These are phyloP conservation scores for Tridacna crocea DNA, from an alignment of 2,888 invertebrate genomes.

Conservation along the genomic window DNA sequence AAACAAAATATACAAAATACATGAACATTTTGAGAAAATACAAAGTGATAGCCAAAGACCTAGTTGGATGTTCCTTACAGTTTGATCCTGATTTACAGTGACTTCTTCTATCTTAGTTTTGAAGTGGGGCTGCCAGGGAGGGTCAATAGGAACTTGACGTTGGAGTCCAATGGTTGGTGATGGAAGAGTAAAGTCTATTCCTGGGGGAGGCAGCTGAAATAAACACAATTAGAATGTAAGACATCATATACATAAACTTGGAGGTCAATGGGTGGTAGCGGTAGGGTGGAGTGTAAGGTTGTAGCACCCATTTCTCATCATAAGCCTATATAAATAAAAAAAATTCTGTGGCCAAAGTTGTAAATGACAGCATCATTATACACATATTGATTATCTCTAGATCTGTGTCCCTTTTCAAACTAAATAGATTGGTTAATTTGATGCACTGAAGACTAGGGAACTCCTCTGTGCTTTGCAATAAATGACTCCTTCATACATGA, in stretches of 20 bases:
- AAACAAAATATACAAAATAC: too few species aligned
- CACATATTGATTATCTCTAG: too few species aligned
- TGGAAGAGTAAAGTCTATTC: conserved; percentile 99
- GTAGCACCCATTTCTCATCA: background rate
- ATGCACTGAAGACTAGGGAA: too few species aligned
- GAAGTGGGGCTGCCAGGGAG: conserved; percentile 99
- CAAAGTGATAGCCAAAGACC: too few species aligned
- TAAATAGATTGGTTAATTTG: too few species aligned
- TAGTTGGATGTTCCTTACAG: conserved; percentile 72
- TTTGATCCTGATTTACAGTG: conserved; percentile 97
- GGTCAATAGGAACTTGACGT: conserved; percentile 93
- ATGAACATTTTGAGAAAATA: too few species aligned
- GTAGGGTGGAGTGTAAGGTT: background rate
- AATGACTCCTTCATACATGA: too few species aligned
- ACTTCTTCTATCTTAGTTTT: conserved; percentile 99
- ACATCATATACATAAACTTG: background rate
- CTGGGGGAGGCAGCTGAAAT: conserved; percentile 93
- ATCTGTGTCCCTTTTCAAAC: too few species aligned
- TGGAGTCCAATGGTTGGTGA: conserved; percentile 99
- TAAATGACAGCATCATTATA: too few species aligned
- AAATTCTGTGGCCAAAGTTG: too few species aligned
- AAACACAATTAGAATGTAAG: background rate
- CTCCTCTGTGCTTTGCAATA: too few species aligned
- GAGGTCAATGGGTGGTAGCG: background rate
- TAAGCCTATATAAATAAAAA: too few species aligned